Evolutionary conservation across 2,888 invertebrate species (phyloP).

Genomic region (Brachycybe producta): DNA sequence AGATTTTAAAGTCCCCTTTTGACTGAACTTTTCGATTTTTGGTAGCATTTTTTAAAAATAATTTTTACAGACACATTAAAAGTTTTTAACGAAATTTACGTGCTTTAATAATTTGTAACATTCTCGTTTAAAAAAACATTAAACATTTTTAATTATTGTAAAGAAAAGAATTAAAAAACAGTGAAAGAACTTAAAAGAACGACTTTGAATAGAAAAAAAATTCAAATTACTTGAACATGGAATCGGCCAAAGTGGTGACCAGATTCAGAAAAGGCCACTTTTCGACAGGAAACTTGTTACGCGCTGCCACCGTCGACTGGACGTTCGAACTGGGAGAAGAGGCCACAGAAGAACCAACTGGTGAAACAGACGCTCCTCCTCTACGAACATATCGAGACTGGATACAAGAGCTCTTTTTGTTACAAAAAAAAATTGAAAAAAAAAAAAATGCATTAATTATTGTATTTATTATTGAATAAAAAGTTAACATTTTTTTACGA

Average conservation of each 20-base stretch:
- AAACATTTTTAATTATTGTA: too few species aligned
- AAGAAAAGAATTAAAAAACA: too few species aligned
- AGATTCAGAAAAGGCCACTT: conserved; percentile 13
- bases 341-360: neutral
- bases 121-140: too few species aligned
- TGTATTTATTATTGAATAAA: neutral
- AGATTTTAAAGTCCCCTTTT: too few species aligned
- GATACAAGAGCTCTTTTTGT: conserved; percentile 1
- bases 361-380: neutral
- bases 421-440: neutral
- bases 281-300: conserved; percentile 1
- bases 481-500: conserved; percentile 26
- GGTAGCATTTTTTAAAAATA: too few species aligned
- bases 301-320: neutral
- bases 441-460: neutral
- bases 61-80: too few species aligned
- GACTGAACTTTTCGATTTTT: too few species aligned
- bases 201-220: too few species aligned
- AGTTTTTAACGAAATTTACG: too few species aligned
- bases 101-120: too few species aligned
- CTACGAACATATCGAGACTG: conserved; percentile 10
- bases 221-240: conserved; percentile 13
- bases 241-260: conserved; percentile 7
- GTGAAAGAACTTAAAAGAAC: too few species aligned
- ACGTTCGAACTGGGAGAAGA: neutral